phyloP scores from a whole-genome alignment of 2,113 vertebrate genomes.

The Albula glossodonta region DNA sequence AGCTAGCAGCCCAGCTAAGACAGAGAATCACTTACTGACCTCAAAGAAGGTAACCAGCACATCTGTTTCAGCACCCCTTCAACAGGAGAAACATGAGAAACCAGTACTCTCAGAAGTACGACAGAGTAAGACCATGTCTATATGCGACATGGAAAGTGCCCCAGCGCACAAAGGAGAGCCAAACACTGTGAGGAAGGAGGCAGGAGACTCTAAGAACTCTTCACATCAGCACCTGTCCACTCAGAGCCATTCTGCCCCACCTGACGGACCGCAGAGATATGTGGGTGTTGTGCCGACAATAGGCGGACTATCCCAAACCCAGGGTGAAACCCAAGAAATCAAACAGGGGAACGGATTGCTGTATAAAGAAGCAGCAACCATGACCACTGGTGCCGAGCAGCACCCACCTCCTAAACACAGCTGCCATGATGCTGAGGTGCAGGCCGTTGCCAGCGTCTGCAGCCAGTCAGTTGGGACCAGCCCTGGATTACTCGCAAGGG shows the following conservation, averaged over 20 bases:
- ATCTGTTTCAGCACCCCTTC: background rate
- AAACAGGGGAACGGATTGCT: background rate
- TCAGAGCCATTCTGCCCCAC: background rate
- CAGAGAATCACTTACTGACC: background rate
- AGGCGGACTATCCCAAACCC: slow-evolving; percentile 11
- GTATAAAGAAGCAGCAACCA: slow-evolving; percentile 61
- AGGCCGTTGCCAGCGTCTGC: slow-evolving; percentile 71
- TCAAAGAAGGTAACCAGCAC: background rate
- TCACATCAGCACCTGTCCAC: slow-evolving; percentile 35
- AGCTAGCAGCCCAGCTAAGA: background rate
- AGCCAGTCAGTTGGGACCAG: slow-evolving; percentile 74
- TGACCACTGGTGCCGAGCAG: slow-evolving; percentile 62
- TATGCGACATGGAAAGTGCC: background rate
- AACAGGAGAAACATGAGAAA: background rate
- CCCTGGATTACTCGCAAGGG: slow-evolving; percentile 67
- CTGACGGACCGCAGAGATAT: slow-evolving; percentile 36
- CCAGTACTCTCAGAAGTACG: background rate
- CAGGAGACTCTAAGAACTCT: slow-evolving; percentile 20
- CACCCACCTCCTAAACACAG: slow-evolving; percentile 34
- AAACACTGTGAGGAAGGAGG: slow-evolving; percentile 17
- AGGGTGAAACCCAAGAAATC: slow-evolving; percentile 59
- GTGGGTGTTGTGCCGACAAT: slow-evolving; percentile 38
- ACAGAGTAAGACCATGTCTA: slow-evolving; percentile 8
- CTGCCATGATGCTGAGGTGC: slow-evolving; percentile 76
- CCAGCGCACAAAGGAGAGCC: background rate